A percentile compares a stretch with the other conserved stretches of the same genome.
These are phyloP conservation scores for Chunga burmeisteri DNA, from an alignment of 2,113 vertebrate species.

Conservation along the genomic window DNA sequence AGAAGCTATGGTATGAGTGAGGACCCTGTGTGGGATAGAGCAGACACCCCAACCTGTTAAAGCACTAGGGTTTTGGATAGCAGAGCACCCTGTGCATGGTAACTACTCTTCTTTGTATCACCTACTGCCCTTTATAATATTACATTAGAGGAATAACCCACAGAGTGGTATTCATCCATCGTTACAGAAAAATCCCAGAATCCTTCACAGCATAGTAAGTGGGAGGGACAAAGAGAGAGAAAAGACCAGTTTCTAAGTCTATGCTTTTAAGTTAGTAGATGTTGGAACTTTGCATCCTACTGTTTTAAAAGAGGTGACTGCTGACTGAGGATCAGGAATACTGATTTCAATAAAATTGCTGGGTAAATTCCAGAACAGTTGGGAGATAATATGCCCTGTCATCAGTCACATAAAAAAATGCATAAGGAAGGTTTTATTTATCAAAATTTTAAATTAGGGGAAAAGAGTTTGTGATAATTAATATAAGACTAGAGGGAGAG, in stretches of 20 bases:
- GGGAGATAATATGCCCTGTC: not conserved
- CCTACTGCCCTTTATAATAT: not conserved
- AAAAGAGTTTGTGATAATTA: not conserved
- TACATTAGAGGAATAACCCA: not conserved
- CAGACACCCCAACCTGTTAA: not conserved
- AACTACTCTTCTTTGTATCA: not conserved
- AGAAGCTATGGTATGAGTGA: not conserved
- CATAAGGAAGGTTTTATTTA: not conserved
- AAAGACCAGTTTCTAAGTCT: not conserved
- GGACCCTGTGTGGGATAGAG: not conserved
- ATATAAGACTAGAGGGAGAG: not conserved
- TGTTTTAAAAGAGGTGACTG: not conserved
- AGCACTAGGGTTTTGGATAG: not conserved
- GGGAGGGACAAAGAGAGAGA: rapidly evolving
- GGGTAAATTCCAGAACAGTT: not conserved
- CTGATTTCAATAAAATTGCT: not conserved
- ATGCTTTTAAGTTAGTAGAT: not conserved
- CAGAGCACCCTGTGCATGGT: not conserved
- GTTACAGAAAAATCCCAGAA: not conserved
- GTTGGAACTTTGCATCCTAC: not conserved
- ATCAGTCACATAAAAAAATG: not conserved
- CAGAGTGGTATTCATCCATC: not conserved
- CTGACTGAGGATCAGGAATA: not conserved
- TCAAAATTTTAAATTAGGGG: not conserved
- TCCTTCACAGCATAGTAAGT: not conserved